Percentiles rank a stretch among this genome's conserved stretches.
Conservation (phyloP, 2,113 vertebrate species). For the Mohoua ochrocephala region DNA sequence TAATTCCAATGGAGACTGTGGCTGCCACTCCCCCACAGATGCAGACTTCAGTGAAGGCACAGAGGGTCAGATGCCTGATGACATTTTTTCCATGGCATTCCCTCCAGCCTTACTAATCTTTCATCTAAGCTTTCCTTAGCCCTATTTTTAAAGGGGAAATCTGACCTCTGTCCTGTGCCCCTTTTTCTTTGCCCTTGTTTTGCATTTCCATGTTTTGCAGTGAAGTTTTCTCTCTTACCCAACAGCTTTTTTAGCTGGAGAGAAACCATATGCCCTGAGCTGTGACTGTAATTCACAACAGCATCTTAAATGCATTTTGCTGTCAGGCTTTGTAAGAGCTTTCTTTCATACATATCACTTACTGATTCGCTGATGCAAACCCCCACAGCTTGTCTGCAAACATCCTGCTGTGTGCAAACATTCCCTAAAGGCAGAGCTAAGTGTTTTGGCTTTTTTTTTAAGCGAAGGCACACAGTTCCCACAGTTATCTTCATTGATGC, state of each 20-base stretch:
- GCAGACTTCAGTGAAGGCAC: slow-evolving; percentile 23
- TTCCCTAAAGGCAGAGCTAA: not conserved
- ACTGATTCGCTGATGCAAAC: not conserved
- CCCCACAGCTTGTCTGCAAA: not conserved
- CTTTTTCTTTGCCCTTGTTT: slow-evolving; percentile 63
- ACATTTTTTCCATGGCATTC: slow-evolving; percentile 67
- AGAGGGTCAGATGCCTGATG: slow-evolving; percentile 20
- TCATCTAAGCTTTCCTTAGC: slow-evolving; percentile 67
- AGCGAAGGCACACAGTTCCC: not conserved
- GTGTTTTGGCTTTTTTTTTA: not conserved
- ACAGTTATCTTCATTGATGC: not conserved
- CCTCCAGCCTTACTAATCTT: slow-evolving; percentile 64
- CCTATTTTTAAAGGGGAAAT: slow-evolving; percentile 70
- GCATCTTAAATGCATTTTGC: not conserved
- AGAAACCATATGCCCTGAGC: not conserved
- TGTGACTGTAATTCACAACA: not conserved
- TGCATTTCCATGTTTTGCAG: slow-evolving; percentile 30
- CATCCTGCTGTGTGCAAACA: not conserved
- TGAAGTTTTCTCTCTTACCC: not conserved
- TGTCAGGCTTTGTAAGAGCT: not conserved
- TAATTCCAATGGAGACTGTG: slow-evolving; percentile 1
- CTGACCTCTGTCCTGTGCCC: slow-evolving; percentile 62
- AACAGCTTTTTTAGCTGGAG: not conserved
- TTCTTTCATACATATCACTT: not conserved
- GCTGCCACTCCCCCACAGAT: slow-evolving; percentile 41